A percentile compares a stretch with the other conserved stretches of the same genome.
Evolutionary conservation across 37 sponge, comb jelly and placozoan genomes (phyloP).

Genomic region (Diacarnus erythraeanus): DNA sequence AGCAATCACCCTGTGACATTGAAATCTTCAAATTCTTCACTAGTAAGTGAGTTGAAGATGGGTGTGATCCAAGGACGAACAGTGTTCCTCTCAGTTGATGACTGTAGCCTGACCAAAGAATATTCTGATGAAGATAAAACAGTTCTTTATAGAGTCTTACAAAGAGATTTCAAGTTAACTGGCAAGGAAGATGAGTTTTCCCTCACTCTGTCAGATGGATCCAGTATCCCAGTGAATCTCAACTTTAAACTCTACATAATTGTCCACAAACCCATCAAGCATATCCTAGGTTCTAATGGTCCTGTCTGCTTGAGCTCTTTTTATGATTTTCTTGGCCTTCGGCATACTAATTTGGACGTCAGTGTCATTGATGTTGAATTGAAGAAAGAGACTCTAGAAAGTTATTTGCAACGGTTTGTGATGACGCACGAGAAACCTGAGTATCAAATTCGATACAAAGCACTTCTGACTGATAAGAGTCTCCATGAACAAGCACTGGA

Average conservation of each 20-base stretch:
- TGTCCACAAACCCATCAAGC: constrained; percentile 14
- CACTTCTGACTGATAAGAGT: constrained; percentile 52
- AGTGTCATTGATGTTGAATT: constrained; percentile 39
- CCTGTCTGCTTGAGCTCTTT: not conserved
- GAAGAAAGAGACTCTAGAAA: constrained; percentile 34
- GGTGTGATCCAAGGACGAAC: not conserved
- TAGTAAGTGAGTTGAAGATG: not conserved
- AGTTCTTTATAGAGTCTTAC: not conserved
- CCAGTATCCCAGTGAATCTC: not conserved
- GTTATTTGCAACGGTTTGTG: constrained; percentile 32
- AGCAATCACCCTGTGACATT: not conserved
- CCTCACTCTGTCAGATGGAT: not conserved
- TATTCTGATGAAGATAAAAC: not conserved
- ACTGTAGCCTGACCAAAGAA: not conserved
- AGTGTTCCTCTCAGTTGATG: constrained; percentile 4
- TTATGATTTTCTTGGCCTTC: not conserved
- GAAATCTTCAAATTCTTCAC: not conserved
- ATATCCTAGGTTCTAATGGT: not conserved
- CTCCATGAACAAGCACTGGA: constrained; percentile 52
- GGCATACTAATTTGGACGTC: not conserved
- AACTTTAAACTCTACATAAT: constrained; percentile 37
- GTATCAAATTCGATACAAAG: constrained; percentile 20
- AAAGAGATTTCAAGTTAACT: constrained; percentile 20
- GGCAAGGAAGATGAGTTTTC: not conserved
- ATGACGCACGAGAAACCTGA: constrained; percentile 33